Conservation (phyloP, 2,888 invertebrate species). For the Liodrosophila aerea region DNA sequence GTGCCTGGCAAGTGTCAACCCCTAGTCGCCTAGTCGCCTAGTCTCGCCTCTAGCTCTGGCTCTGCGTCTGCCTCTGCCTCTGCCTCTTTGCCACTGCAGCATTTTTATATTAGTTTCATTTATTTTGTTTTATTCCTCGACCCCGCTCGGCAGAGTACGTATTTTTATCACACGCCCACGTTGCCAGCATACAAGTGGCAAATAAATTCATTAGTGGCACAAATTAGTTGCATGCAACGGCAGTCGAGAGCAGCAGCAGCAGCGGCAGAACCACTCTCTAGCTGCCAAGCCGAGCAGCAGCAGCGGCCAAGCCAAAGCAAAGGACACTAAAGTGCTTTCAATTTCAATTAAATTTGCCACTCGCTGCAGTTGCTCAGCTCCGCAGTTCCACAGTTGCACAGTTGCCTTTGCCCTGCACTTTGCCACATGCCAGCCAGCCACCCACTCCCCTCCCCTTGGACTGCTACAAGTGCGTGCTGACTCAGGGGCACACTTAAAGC, state of each 20-base stretch:
- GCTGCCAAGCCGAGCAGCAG: constrained; percentile 13
- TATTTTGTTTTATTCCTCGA: constrained; percentile 64
- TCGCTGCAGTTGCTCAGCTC: constrained; percentile 39
- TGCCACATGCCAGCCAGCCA: constrained; percentile 2
- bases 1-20: constrained; percentile 39
- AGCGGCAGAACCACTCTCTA: neutral
- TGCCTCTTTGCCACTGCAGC: constrained; percentile 1
- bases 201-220: constrained; percentile 78
- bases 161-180: constrained; percentile 68
- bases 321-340: constrained; percentile 78
- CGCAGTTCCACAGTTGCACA: constrained; percentile 22
- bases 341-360: constrained; percentile 76
- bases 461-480: constrained; percentile 60
- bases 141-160: constrained; percentile 14
- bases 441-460: neutral
- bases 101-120: constrained; percentile 69
- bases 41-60: neutral
- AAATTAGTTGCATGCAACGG: constrained; percentile 76
- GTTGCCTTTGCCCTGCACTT: constrained; percentile 34
- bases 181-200: constrained; percentile 76
- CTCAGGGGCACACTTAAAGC: constrained; percentile 77
- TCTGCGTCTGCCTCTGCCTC: too few relatives aligned
- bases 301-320: constrained; percentile 47
- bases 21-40: constrained; percentile 8
- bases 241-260: constrained; percentile 23